These are phyloP conservation scores for Penaeus chinensis DNA, from an alignment of 1,140 invertebrate genomes.

Conservation along the genomic window DNA sequence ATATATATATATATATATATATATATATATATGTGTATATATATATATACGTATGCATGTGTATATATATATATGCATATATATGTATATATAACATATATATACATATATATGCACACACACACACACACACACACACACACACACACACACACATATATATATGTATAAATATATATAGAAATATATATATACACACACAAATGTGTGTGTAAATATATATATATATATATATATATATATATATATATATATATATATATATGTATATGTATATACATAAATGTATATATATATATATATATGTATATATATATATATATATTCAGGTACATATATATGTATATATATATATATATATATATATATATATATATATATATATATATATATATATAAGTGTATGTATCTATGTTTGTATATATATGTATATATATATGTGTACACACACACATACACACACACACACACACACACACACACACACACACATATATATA, in stretches of 20 bases:
- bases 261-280: neutral
- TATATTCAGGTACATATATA: neutral
- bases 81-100: neutral
- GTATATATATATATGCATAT: conserved; percentile 20
- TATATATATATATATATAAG: neutral
- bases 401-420: neutral
- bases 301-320: neutral
- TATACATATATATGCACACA: neutral
- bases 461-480: neutral
- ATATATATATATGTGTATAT: neutral
- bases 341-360: neutral
- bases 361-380: neutral
- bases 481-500: conserved; percentile 1
- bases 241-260: conserved; percentile 13
- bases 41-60: neutral
- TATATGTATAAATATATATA: neutral
- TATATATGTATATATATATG: conserved; percentile 14
- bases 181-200: neutral
- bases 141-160: neutral
- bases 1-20: no score
- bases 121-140: neutral
- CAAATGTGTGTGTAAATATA: neutral
- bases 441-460: neutral
- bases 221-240: conserved; percentile 26
- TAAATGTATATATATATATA: conserved; percentile 10